Conservation (phyloP, 2,888 invertebrate genomes). For the Mesopsocus fuscifrons region DNA sequence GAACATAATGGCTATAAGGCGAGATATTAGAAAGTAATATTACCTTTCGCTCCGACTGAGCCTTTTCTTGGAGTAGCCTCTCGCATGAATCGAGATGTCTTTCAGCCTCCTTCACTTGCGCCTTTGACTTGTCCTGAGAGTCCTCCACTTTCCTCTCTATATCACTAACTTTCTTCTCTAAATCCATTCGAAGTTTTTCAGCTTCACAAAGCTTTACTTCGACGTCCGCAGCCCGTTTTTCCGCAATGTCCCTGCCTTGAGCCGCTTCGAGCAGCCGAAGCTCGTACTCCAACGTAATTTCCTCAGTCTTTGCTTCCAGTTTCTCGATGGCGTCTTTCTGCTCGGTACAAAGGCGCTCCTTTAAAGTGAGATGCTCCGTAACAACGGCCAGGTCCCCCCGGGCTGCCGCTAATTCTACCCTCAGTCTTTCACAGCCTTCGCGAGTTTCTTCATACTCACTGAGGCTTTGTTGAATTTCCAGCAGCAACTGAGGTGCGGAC, state of each 20-base stretch:
- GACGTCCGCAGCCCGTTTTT: conserved; percentile 8
- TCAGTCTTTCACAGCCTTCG: not conserved
- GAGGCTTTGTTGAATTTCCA: not conserved
- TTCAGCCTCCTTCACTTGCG: conserved; percentile 14
- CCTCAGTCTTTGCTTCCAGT: conserved; percentile 21
- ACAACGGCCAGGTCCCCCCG: not conserved
- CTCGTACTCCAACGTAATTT: conserved; percentile 12
- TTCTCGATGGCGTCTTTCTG: conserved; percentile 21
- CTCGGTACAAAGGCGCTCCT: not conserved
- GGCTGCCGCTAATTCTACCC: not conserved
- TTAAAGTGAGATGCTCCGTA: not conserved
- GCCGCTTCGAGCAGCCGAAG: conserved; percentile 14
- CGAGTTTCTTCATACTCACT: not conserved
- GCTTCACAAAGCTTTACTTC: conserved; percentile 10
- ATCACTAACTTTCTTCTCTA: conserved; percentile 10
- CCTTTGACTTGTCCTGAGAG: conserved; percentile 10
- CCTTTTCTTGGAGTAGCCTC: too few species aligned
- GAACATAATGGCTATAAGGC: too few species aligned
- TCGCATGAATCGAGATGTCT: conserved; percentile 13
- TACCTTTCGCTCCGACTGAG: too few species aligned
- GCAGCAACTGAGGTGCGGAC: not conserved
- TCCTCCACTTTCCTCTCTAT: conserved; percentile 12
- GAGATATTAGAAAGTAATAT: too few species aligned
- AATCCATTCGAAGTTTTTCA: conserved; percentile 9
- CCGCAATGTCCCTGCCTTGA: conserved; percentile 8